Evolutionary conservation across 2,797 vertebrate species (phyloP), one percentile per base, ranked within the genome.

Genomic region (Alcedo atthis): DNA sequence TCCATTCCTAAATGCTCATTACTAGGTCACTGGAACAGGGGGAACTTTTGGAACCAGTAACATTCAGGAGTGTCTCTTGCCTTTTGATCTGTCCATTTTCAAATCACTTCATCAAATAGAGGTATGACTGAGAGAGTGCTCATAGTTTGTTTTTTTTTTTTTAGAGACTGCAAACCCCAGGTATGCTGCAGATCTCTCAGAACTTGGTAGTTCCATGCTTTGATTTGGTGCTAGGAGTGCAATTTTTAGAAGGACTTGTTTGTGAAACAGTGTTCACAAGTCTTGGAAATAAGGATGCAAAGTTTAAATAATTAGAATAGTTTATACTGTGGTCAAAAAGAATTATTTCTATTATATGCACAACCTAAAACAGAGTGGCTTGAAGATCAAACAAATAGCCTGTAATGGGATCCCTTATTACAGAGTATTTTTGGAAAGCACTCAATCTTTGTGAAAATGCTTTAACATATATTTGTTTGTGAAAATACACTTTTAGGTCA

Each of bases 31-130:
- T 66, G 99, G 99, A 68, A 98, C 97, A 90, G 98, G 97, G 89
- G 98, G 98, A 90, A 97, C 98, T 86, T 98, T 99, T 88, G 99
- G 99, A 94, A 98, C 98, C 95, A 99, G 99, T 96, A 99, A 99
- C 96, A 99, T 99, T 96, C 97, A 98, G 94, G 99, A 99, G 91
- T 97, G 97, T 94, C 97, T 96, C 59, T 98, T 99, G 33, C 97
- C 98, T 12, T 99, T 99, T 91, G 99, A 99, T 95, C 96, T 99
- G 74, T 99, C 99, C 21, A 97, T 99, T 89, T 99, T 99, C 96
- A 99, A 99, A 82, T 98, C 99, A 0, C 98, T 99, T 96, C 98
- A 98, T 88, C 99, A 99, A 92, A 98, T 99, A 63, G 99, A 99
- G 98, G 99, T 99, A 97, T 74, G 96, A 30, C 58, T 92, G 57